Base-by-base conservation (phyloP, 1,140 invertebrate species). In the Drosophila kanapiae region DNA sequence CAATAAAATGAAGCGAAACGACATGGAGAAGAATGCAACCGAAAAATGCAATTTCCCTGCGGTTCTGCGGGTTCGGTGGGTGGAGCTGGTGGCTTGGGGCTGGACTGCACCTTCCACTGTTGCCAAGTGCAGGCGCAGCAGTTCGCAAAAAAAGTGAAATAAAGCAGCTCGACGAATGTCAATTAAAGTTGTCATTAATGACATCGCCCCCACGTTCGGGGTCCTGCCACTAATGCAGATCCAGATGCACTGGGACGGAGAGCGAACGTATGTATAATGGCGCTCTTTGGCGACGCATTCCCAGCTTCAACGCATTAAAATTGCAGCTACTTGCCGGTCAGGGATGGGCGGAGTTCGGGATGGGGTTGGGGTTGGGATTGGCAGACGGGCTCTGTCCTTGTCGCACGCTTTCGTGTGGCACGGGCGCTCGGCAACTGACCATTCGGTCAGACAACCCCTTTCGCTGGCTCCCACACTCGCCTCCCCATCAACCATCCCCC, bases 141-240 rank as follows among this genome's bases (percentile, higher is more conserved):
- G n/a, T 67, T 40, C 40, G 65, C 7, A 37, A 61, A 47, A 56
- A 56, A 42, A 38, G 33, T 16, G 29, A 43, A 16, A 14, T 18
- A 47, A 48, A 59, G 31, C 16, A 63, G 54, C 31, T 49, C 33
- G 18, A 35, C 47, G 42, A 42, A 80, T 78, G 77, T 75, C 80
- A 83, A 88, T 88, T 88, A 78, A 80, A 83, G 53, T 67, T 87
- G 68, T 78, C 84, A 80, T 78, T 87, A 83, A 88, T 69, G 64
- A 64, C 65, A 79, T 61, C 58, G 49, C 42, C 38, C 45, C 74
- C 62, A 67, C 49, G 64, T 71, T 56, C 14, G 18, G 14, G 42
- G 11, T 43, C 37, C 43, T 48, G 75, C 14, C 35, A 18, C 49
- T 29, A 63, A 67, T 35, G 33, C 47, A 57, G 18, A 58, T 18